Evolutionary conservation across 2,888 invertebrate genomes (phyloP), one percentile per base, ranked within the genome.

Genomic region (Apodemia zela): DNA sequence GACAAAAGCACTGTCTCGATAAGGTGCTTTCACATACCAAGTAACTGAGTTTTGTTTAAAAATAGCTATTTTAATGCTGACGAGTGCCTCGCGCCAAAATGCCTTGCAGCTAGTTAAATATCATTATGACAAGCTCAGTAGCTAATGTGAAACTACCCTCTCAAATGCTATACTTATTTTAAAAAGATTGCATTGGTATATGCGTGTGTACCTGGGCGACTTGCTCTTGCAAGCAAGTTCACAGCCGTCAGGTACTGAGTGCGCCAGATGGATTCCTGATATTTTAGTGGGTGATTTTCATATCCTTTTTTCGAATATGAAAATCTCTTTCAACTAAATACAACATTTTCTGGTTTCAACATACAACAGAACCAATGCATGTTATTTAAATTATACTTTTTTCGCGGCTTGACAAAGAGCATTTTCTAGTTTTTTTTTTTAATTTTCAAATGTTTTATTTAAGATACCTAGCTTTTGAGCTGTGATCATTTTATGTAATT

Each of bases 171-270:
- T 21, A 51, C 21, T 25, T 25, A 21, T 21, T 21, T 5, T 35
- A 49, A 49, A 60, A 49, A 49, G 51, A 51, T 33, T 18, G 21
- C 13, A 51, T 21, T 35, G 35, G 17, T 33, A 49, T 13, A 1
- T 18, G 58, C 38, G 62, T 45, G 75, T 65, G 84, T 80, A 83
- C 82, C 89, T 90, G 79, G 81, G 88, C 90, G 89, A 90, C 90
- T 91, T 91, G 89, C 91, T 89, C 79, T 74, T 68, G 69, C 71
- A 70, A 90, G 91, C 91, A 91, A 91, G 91, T 90, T 90, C 87
- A 65, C 82, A 63, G 91, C 87, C 74, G 69, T 71, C 73, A 89
- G 91, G 87, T 81, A 83, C 85, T 72, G 75, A 73, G 69, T 76
- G 69, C 86, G 85, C 87, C 81, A 81, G 75, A 77, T 79, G 74